A percentile compares a stretch with the other conserved stretches of the same genome.
Conservation (phyloP, 2,113 vertebrate species). For the Uria aalge region DNA sequence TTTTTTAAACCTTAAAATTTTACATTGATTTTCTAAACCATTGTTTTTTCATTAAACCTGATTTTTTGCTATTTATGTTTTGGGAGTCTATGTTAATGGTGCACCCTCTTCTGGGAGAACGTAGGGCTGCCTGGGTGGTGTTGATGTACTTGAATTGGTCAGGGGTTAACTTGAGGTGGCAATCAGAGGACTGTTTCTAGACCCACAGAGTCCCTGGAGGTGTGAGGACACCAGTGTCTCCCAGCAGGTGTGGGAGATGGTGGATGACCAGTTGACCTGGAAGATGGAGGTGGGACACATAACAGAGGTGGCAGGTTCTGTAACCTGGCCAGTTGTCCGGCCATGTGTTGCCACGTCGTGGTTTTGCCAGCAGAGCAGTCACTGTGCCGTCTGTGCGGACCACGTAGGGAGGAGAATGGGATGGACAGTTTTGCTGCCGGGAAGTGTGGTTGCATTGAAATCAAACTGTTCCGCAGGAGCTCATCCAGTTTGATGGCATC, state of each 20-base stretch:
- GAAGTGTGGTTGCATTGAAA: background rate
- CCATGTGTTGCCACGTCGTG: fast-evolving
- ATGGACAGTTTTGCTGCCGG: background rate
- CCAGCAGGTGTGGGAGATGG: background rate
- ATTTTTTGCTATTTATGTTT: background rate
- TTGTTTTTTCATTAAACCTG: background rate
- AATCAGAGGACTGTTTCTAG: background rate
- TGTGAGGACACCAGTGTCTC: background rate
- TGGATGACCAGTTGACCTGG: background rate
- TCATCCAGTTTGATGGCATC: background rate
- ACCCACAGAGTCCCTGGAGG: background rate
- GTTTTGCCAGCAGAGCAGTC: background rate
- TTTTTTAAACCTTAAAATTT: background rate
- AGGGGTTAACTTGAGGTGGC: background rate
- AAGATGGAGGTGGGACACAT: background rate
- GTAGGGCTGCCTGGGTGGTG: background rate
- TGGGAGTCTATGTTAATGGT: background rate
- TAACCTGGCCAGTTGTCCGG: fast-evolving
- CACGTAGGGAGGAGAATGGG: fast-evolving
- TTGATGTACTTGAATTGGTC: background rate
- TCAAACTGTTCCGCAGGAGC: background rate
- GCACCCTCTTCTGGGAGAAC: fast-evolving
- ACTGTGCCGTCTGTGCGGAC: background rate
- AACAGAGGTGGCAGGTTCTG: background rate
- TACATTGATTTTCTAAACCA: background rate